Evolutionary conservation across 1,140 invertebrate species (phyloP), one percentile per base, ranked within the genome.

Genomic region (Drosophila kepulauana): DNA sequence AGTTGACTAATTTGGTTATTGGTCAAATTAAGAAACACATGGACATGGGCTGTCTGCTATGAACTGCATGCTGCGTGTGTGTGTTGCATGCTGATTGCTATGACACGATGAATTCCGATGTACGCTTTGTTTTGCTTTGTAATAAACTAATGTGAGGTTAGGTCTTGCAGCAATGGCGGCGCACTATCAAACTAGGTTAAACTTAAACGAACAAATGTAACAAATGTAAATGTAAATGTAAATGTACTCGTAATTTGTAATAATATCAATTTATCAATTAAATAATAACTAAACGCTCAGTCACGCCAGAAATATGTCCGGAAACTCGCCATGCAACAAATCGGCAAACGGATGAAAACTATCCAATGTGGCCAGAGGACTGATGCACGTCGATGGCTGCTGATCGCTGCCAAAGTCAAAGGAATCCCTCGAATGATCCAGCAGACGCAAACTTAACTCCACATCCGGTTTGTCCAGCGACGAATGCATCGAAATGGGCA

Each of bases 271-370:
- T 38, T 66, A 65, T 66, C 8, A 66, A 66, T 66, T 69, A 69
- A 78, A 69, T 79, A 69, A 48, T 65, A 43, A 49, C 62, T 75
- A 65, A 41, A 28, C 49, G n/a, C 48, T 43, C 35, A 45, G 78
- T 92, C 85, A 92, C 79, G 91, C 82, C 16, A 92, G 72, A 85
- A 92, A 92, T 51, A 92, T 67, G 33, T 92, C 90, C 13, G 75
- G 57, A 15, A 92, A 86, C 16, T 91, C 91, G 33, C 61, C 58
- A 30, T 86, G 86, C 25, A 92, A 65, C 59, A 92, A 51, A 67
- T 92, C 90, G 10, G 65, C 51, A 15, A 91, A 92, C 0, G 91
- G 78, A 81, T 87, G 90, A 41, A 81, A 90, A 2, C 78, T 61
- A 43, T 92, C 92, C 45, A 92, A 52, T 4, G 77, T 66, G 51